phyloP scores from a whole-genome alignment of 2,888 invertebrate genomes.

The Papilio demoleus region DNA sequence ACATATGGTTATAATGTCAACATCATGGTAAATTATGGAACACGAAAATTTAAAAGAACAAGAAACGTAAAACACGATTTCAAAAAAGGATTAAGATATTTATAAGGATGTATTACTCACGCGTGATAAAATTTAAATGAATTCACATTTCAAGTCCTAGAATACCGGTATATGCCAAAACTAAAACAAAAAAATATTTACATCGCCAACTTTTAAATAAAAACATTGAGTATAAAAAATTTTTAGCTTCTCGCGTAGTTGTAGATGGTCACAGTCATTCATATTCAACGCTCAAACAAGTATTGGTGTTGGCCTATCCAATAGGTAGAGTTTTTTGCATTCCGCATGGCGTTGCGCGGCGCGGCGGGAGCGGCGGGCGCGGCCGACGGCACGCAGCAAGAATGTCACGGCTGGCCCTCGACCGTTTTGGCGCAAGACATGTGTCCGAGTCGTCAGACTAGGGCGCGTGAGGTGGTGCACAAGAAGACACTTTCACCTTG shows the following conservation, averaged over 20 bases:
- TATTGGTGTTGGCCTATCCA: constrained; percentile 39
- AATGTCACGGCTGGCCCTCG: constrained; percentile 47
- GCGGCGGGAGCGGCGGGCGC: constrained; percentile 34
- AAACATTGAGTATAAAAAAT: constrained; percentile 9
- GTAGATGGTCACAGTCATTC: constrained; percentile 2
- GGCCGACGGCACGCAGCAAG: constrained; percentile 45
- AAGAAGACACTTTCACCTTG: constrained; percentile 50
- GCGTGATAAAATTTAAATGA: neutral
- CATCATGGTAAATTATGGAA: no score
- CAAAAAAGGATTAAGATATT: no score
- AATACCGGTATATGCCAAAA: neutral
- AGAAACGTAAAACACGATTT: no score
- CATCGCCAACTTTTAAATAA: neutral
- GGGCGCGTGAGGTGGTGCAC: constrained; percentile 44
- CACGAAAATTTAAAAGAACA: no score
- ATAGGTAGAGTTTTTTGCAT: constrained; percentile 34
- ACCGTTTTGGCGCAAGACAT: constrained; percentile 47
- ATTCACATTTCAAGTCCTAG: neutral
- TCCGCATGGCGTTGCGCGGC: constrained; percentile 41
- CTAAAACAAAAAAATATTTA: neutral
- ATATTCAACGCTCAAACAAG: constrained; percentile 31
- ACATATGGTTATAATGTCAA: no score
- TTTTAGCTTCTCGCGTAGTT: neutral
- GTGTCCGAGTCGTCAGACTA: constrained; percentile 45
- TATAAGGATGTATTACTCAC: no score